Base-by-base conservation (phyloP, 2,888 invertebrate species). In the Phalera bucephala region DNA sequence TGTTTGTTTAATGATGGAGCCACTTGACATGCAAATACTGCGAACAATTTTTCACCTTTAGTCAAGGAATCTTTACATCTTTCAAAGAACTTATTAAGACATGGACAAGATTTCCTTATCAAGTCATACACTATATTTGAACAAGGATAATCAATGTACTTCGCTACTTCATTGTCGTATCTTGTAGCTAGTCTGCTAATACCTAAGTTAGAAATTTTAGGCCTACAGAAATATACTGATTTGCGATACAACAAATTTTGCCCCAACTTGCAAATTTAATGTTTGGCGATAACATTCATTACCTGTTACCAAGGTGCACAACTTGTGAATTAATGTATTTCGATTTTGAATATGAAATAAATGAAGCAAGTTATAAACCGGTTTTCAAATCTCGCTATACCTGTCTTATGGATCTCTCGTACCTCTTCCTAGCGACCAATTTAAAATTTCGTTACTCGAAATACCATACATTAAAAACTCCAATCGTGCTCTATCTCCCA, bases 401-500 rank as follows among this genome's bases (percentile, higher is more conserved):
- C 6, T 12, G 26, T 12, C 15, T 6, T 9, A 9, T 29, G 6
- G 5, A 3, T 28, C 29, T 31, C 14, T 12, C 6, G 10, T 49
- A 37, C 41, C 32, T 17, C 40, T 34, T 32, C 28, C 32, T 35
- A 23, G 22, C 8, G 22, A 20, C 36, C 42, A 36, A 43, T 48
- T 38, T 30, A 40, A 27, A 34, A 48, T 59, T 54, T 41, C 52
- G 33, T 50, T 42, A 57, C 50, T 12, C 26, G 8, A 37, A 29
- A 40, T 37, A 42, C 31, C 27, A 41, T 35, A 31, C 28, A 42
- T 33, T 19, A 45, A 49, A 55, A 45, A 52, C 29, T 33, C 41
- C 47, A 44, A 45, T 54, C 51, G 44, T 66, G 63, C 45, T 54
- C 39, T 55, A 63, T 59, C 63, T 59, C 48, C 48, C 46, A 50